phyloP scores from a whole-genome alignment of 2,888 invertebrate genomes.

The Ochropleura plecta region DNA sequence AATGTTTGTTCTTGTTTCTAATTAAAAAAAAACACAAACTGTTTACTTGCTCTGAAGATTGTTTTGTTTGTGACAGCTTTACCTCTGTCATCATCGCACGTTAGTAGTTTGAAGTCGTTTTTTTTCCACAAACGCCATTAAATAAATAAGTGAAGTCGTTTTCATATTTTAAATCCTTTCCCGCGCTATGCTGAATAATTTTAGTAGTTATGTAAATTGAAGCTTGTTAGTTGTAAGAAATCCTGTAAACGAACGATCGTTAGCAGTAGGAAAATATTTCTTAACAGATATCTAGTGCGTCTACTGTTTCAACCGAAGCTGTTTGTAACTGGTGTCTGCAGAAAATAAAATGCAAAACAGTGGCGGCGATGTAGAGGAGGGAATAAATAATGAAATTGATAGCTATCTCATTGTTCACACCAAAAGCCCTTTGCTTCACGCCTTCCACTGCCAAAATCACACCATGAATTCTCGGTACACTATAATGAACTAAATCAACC shows the following conservation, averaged over 20 bases:
- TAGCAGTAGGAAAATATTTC: slow-evolving; percentile 49
- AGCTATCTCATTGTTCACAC: slow-evolving; percentile 53
- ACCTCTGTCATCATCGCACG: not conserved
- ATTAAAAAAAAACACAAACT: slow-evolving; percentile 13
- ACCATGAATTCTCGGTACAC: slow-evolving; percentile 73
- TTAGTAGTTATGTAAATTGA: slow-evolving; percentile 55
- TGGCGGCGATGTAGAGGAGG: slow-evolving; percentile 27
- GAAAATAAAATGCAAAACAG: slow-evolving; percentile 44
- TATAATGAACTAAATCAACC: slow-evolving; percentile 77
- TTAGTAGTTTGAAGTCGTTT: slow-evolving; percentile 4
- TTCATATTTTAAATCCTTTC: slow-evolving; percentile 35
- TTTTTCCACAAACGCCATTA: too few relatives aligned
- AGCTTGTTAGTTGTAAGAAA: slow-evolving; percentile 60
- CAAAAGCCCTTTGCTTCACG: slow-evolving; percentile 50
- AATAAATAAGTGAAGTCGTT: not conserved
- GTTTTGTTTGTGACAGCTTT: not conserved
- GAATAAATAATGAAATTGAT: slow-evolving; percentile 53
- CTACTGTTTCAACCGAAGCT: not conserved
- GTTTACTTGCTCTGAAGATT: not conserved
- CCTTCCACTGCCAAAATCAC: slow-evolving; percentile 65
- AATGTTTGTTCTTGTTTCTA: slow-evolving; percentile 54
- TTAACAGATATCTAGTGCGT: slow-evolving; percentile 25
- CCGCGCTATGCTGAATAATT: slow-evolving; percentile 38
- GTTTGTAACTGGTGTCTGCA: slow-evolving; percentile 6
- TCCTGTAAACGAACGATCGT: slow-evolving; percentile 41